A percentile compares a stretch with the other conserved stretches of the same genome.
Conservation (phyloP, 2,888 invertebrate species). For the Theretra japonica region DNA sequence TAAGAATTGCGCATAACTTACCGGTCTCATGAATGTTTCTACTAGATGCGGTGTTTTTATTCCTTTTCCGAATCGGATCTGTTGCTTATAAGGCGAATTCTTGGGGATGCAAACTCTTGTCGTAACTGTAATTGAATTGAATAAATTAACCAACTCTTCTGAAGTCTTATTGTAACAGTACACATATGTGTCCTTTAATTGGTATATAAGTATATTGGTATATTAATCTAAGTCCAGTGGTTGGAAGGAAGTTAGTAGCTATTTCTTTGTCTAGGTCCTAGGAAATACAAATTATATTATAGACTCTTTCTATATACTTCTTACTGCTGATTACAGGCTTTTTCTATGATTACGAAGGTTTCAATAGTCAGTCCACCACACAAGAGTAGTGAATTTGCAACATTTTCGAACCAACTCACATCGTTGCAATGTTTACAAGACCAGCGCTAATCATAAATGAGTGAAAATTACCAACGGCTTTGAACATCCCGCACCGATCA, state of each 20-base stretch:
- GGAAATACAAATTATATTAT: too few species aligned
- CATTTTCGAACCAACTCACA: not conserved
- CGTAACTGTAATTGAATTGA: not conserved
- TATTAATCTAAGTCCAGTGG: too few species aligned
- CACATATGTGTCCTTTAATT: too few species aligned
- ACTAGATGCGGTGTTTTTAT: slow-evolving; percentile 5
- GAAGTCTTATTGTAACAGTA: too few species aligned
- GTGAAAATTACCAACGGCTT: not conserved
- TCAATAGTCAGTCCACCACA: too few species aligned
- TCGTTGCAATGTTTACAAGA: not conserved
- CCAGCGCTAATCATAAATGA: not conserved
- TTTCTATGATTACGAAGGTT: too few species aligned
- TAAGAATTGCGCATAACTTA: slow-evolving; percentile 40
- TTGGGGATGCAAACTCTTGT: not conserved
- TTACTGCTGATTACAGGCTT: too few species aligned
- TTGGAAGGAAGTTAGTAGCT: too few species aligned
- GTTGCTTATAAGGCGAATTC: too few species aligned
- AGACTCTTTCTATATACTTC: too few species aligned
- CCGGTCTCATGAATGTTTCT: slow-evolving; percentile 25
- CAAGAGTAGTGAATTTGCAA: not conserved
- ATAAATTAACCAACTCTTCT: not conserved
- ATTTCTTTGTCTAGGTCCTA: too few species aligned
- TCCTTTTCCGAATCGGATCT: not conserved
- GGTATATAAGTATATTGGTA: too few species aligned
- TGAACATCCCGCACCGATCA: not conserved